Conservation (phyloP, 2,888 invertebrate species). For the Drosophila nr. perissopoda region DNA sequence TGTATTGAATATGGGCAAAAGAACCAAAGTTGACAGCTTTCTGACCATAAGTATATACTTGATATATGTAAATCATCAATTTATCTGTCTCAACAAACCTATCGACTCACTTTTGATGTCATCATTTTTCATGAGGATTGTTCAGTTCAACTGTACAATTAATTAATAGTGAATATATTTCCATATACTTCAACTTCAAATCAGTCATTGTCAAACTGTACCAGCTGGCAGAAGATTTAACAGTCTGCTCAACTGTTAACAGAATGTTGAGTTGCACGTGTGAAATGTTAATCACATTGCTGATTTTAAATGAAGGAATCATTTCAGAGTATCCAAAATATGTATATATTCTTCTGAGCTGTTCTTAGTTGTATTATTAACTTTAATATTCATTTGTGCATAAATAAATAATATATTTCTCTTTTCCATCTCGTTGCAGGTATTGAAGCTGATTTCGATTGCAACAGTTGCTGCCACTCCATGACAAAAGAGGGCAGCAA, state of each 20-base stretch:
- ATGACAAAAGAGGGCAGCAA: background rate
- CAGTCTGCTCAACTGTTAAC: background rate
- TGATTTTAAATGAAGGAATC: background rate
- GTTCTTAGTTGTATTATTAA: background rate
- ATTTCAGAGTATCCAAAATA: background rate
- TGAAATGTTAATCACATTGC: background rate
- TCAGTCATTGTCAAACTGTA: background rate
- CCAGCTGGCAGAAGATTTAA: background rate
- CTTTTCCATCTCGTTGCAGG: constrained; percentile 40
- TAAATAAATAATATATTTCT: background rate
- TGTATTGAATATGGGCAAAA: background rate
- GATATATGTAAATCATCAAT: background rate
- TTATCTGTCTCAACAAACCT: background rate
- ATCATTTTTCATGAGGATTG: background rate
- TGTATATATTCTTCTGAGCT: background rate
- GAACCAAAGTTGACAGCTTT: background rate
- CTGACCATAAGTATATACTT: background rate
- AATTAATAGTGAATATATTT: background rate
- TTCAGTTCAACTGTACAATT: background rate
- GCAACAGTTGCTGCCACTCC: background rate
- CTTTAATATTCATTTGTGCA: background rate
- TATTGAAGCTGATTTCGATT: constrained; percentile 14
- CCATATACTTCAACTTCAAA: background rate
- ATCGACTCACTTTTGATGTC: background rate
- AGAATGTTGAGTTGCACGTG: background rate